Percentiles rank a stretch among this genome's conserved stretches.
Conservation (phyloP, 2,888 invertebrate species). For the Aporophyla lueneburgensis region DNA sequence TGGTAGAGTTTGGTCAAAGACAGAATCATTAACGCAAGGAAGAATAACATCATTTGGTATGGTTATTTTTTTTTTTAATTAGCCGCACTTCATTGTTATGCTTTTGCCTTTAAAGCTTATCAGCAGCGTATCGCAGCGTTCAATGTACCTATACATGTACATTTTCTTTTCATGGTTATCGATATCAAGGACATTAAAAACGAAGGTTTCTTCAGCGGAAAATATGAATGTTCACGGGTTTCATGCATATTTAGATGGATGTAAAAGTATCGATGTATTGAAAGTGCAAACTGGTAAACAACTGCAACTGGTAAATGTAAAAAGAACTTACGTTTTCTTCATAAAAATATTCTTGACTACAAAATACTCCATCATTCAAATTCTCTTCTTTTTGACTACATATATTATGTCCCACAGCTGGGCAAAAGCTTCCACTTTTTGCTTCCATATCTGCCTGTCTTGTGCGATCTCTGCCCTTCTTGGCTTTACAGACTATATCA, state of each 20-base stretch:
- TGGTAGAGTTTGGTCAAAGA: neutral
- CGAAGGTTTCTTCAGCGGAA: neutral
- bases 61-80: conserved; percentile 21
- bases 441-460: no score
- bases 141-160: neutral
- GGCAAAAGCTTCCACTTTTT: no score
- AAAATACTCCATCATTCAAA: neutral
- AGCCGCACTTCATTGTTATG: neutral
- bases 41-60: neutral
- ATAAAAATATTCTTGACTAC: neutral
- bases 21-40: neutral
- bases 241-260: conserved; percentile 13
- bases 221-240: conserved; percentile 12
- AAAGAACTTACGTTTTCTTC: neutral
- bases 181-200: conserved; percentile 18
- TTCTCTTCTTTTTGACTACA: no score
- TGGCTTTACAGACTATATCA: no score
- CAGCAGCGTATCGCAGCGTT: neutral
- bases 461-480: no score
- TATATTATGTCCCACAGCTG: no score
- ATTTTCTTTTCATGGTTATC: conserved; percentile 24
- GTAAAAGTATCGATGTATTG: neutral
- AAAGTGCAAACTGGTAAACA: neutral
- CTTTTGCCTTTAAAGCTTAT: conserved; percentile 11
- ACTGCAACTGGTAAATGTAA: neutral